phyloP scores from a whole-genome alignment of 2,888 invertebrate species.

The Eurytoma californica region DNA sequence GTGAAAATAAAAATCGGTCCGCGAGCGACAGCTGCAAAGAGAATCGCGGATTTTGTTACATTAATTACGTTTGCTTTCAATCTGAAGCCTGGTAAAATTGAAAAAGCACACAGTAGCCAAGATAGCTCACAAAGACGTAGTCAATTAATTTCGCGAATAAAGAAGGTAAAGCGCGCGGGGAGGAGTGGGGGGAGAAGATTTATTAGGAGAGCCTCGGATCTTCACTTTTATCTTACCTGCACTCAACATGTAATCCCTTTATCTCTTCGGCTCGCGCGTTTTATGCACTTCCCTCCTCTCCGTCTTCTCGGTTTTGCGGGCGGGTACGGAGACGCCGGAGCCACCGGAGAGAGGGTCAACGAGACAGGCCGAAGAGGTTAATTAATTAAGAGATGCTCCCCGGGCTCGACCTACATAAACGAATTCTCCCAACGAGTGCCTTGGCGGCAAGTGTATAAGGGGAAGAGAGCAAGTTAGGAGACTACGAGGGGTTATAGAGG shows the following conservation, averaged over 20 bases:
- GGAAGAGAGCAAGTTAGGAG: not conserved
- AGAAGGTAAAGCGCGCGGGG: conserved; percentile 2
- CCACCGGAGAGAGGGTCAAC: conserved; percentile 1
- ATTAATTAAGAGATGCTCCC: conserved; percentile 61
- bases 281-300: conserved; percentile 37
- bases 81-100: not conserved
- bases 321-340: not conserved
- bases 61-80: no score
- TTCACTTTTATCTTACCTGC: conserved; percentile 47
- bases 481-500: not conserved
- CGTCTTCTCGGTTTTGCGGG: not conserved
- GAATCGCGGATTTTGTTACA: no score
- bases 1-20: no score
- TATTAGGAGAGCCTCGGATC: conserved; percentile 42
- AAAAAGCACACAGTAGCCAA: not conserved
- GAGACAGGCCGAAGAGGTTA: conserved; percentile 55
- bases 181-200: conserved; percentile 12
- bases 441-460: not conserved
- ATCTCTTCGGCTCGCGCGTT: conserved; percentile 45
- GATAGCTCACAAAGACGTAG: conserved; percentile 8
- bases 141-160: conserved; percentile 43
- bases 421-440: conserved; percentile 22
- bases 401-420: conserved; percentile 57
- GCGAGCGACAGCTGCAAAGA: no score
- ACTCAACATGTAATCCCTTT: conserved; percentile 50